phyloP scores from a whole-genome alignment of 2,888 invertebrate genomes.

The Tachina fera region DNA sequence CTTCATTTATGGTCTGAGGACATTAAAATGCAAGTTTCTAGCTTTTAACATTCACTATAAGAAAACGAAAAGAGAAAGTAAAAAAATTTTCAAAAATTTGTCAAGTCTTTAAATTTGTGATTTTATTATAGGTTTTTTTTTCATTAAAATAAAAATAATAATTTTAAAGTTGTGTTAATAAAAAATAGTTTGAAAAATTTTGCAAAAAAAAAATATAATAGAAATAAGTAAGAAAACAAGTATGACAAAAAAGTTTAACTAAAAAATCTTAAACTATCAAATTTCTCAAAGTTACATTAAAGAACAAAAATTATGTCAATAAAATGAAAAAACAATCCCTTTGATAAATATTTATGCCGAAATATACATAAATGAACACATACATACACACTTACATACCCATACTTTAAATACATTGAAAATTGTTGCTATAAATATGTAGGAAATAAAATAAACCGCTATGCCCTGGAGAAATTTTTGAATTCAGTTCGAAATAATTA shows the following conservation, averaged over 20 bases:
- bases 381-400: not conserved
- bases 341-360: conserved; percentile 11
- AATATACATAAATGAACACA: not conserved
- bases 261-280: conserved; percentile 29
- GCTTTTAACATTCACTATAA: conserved; percentile 23
- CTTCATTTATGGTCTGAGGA: conserved; percentile 62
- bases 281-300: conserved; percentile 50
- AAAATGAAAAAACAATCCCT: conserved; percentile 1
- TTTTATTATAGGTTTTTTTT: conserved; percentile 80
- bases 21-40: conserved; percentile 68
- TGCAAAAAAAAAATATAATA: not conserved
- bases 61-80: conserved; percentile 53
- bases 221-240: not conserved
- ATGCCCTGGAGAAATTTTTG: not conserved
- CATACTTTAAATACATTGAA: not conserved
- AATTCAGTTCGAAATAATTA: not conserved
- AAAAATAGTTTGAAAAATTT: not conserved
- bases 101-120: conserved; percentile 83
- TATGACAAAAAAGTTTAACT: not conserved
- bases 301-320: conserved; percentile 19
- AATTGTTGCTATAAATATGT: conserved; percentile 18
- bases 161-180: conserved; percentile 25
- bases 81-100: conserved; percentile 57
- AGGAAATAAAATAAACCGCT: conserved; percentile 19
- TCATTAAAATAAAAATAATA: conserved; percentile 27